Base-by-base conservation (phyloP, 1,140 invertebrate species). In the Drosophila carrolli region DNA sequence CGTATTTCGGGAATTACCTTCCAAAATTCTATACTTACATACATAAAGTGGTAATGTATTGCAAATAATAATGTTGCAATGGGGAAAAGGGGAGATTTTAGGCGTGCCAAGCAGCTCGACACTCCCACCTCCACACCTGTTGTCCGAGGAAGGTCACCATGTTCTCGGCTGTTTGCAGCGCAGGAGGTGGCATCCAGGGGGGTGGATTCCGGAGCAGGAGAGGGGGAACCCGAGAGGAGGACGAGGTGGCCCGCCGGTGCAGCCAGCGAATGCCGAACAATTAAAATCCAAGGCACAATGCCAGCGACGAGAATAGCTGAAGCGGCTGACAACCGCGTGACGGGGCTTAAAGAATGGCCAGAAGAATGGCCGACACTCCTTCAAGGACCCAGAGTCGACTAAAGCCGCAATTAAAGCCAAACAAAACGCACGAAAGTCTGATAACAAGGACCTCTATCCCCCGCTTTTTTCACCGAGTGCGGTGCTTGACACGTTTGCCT, bases 281-380 rank as follows among this genome's bases (percentile, higher is more conserved):
- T 68, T 68, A 68, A 68, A 68, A 68, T 53, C 60, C 38, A 14
- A 44, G 46, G 50, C 57, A 82, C 78, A 81, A 81, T 73, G 66
- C 37, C 78, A 81, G 47, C 60, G 78, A 50, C 63, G 67, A 78
- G 80, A 79, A 83, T 78, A 83, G 80, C 57, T 67, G 47, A 68
- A 68, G 63, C 63, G 23, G 41, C 67, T 71, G 67, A 71, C 65
- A 71, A 38, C 65, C 53, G 54, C 68, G 67, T 56, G 50, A 71
- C 67, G 37, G 61, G 65, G 19, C 47, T 53, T 13, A 53, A 19
- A 57, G 63, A 68, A 71, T 71, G 43, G 53, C 51, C 27, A 71
- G 67, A 19, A 71, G 65, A 70, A 71, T 70, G 44, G 65, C 44
- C 66, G 68, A 71, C 51, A 70, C 68, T 71, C 68, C 68, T 71